Evolutionary conservation across 2,113 vertebrate species (phyloP).

Genomic region (Martes martes): DNA sequence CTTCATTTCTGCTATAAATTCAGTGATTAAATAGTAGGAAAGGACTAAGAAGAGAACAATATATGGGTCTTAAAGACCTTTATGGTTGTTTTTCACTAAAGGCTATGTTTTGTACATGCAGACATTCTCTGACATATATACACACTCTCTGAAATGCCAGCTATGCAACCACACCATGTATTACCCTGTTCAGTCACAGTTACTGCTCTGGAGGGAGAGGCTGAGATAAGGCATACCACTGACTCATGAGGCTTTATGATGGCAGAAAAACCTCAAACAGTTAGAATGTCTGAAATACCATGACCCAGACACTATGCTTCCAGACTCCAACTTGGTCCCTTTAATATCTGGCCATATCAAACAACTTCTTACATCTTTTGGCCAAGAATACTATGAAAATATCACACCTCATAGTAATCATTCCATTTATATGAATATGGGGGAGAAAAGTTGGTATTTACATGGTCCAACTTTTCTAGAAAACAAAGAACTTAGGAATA

Average conservation of each 20-base stretch:
- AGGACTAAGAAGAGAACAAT: background rate
- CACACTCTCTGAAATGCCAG: slow-evolving; percentile 3
- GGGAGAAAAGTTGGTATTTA: background rate
- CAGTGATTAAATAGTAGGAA: slow-evolving; percentile 15
- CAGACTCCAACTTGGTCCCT: background rate
- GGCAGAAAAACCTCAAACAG: slow-evolving; percentile 26
- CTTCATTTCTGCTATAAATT: slow-evolving; percentile 31
- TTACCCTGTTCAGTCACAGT: background rate
- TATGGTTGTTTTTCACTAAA: background rate
- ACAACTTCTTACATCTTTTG: background rate
- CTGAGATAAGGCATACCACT: slow-evolving; percentile 45
- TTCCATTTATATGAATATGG: background rate
- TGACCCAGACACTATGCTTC: background rate
- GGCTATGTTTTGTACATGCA: background rate
- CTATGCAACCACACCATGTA: background rate
- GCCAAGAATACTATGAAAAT: slow-evolving; percentile 11
- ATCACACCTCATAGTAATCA: background rate
- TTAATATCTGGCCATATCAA: background rate
- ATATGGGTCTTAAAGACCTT: background rate
- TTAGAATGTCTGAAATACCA: slow-evolving; percentile 51
- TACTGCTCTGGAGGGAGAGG: slow-evolving; percentile 1
- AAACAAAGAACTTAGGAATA: slow-evolving; percentile 15
- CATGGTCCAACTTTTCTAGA: background rate
- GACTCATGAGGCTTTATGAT: slow-evolving; percentile 28
- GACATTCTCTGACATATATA: background rate